Conservation (phyloP, 2,113 vertebrate genomes). For the Cyprinus carpio region DNA sequence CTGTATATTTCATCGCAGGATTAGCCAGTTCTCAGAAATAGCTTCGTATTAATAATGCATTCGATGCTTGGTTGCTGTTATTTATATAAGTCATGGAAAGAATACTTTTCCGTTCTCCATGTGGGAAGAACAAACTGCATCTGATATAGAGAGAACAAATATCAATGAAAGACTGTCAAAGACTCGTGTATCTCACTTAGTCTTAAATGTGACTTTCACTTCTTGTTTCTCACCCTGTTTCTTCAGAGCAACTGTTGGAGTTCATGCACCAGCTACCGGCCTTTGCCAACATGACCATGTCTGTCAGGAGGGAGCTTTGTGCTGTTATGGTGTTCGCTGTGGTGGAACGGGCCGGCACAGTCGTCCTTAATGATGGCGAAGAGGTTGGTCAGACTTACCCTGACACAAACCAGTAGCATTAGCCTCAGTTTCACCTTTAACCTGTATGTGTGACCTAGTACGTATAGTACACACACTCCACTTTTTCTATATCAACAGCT, state of each 20-base stretch:
- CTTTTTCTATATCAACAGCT: not conserved
- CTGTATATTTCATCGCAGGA: not conserved
- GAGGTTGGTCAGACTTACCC: conserved; percentile 78
- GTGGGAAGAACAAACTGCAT: conserved; percentile 27
- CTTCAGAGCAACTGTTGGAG: conserved; percentile 95
- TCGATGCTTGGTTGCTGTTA: conserved; percentile 31
- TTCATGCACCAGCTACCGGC: conserved; percentile 99
- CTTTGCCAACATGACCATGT: conserved; percentile 99
- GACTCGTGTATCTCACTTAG: conserved; percentile 42
- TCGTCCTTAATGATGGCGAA: conserved; percentile 96
- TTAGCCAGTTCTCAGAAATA: conserved; percentile 13
- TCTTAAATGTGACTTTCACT: not conserved
- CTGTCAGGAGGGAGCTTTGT: conserved; percentile 94
- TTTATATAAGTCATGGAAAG: conserved; percentile 27
- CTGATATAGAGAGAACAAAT: not conserved
- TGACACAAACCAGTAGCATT: not conserved
- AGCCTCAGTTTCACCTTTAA: not conserved
- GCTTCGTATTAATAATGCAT: conserved; percentile 35
- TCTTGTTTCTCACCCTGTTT: not conserved
- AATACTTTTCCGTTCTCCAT: conserved; percentile 2
- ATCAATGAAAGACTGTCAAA: conserved; percentile 34
- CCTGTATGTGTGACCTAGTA: not conserved
- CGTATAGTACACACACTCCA: not conserved
- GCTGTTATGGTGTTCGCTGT: conserved; percentile 99
- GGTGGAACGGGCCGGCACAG: conserved; percentile 94